A percentile compares a stretch with the other conserved stretches of the same genome.
Evolutionary conservation across 2,888 invertebrate species (phyloP).

Genomic region (Clepsis dumicolana): DNA sequence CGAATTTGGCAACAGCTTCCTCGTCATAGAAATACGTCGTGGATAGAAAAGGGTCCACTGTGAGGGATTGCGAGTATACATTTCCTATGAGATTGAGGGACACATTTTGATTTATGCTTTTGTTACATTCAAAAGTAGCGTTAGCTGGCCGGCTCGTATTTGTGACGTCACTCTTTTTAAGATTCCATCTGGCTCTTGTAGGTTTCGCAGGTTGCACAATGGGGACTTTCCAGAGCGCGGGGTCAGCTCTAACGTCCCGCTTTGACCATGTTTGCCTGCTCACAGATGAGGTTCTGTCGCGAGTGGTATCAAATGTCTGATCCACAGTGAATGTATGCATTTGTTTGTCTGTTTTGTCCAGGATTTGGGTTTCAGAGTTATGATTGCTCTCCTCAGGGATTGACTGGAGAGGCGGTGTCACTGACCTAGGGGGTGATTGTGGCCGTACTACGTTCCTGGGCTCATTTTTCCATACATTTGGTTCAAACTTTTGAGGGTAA

Average conservation of each 20-base stretch:
- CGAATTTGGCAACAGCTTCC: conserved; percentile 89
- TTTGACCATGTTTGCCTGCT: conserved; percentile 74
- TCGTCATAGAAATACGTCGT: conserved; percentile 89
- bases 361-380: conserved; percentile 65
- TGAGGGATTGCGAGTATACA: conserved; percentile 81
- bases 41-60: conserved; percentile 89
- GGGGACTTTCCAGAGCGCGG: conserved; percentile 76
- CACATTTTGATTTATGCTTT: conserved; percentile 75
- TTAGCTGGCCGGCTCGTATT: conserved; percentile 51
- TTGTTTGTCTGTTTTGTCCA: conserved; percentile 67
- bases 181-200: conserved; percentile 58
- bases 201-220: conserved; percentile 60
- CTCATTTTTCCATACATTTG: conserved; percentile 73
- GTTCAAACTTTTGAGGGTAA: conserved; percentile 55
- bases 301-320: conserved; percentile 73
- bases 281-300: conserved; percentile 55
- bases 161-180: conserved; percentile 58
- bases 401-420: conserved; percentile 75
- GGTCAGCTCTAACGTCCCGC: conserved; percentile 68
- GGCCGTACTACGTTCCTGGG: conserved; percentile 54
- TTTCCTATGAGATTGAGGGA: conserved; percentile 71
- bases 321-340: conserved; percentile 75
- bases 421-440: conserved; percentile 71
- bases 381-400: conserved; percentile 82
- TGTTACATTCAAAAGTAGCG: conserved; percentile 68